Evolutionary conservation across 2,113 vertebrate species (phyloP), one percentile per base, ranked within the genome.

Genomic region (Tor tambroides): DNA sequence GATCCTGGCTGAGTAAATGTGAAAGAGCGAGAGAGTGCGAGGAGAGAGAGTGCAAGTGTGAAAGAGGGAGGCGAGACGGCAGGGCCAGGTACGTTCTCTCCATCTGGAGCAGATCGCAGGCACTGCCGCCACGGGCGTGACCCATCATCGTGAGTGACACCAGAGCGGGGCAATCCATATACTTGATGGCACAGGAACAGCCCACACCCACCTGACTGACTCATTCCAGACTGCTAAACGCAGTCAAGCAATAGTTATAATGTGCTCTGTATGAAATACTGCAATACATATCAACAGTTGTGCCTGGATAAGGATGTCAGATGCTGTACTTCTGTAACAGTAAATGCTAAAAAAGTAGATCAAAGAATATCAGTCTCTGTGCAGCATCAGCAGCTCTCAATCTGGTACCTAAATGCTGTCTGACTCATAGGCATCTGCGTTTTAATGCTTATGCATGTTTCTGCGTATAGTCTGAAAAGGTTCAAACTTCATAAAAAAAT

Each of bases 1-100:
- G 92, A 89, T 93, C 92, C 90, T 88, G 56, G 82, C 11, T 83
- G 91, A 90, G 81, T 15, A 78, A 17, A 90, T 51, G 84, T 15
- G 46, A 30, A 1, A 1, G 38, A 3, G 56, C 12, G 63, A 88
- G 77, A 30, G 49, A 76, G 80, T 79, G 11, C 85, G 85, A 2
- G 51, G 69, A 43, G 83, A 88, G 63, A 3, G 76, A n/a, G 54
- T 41, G 67, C 67, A 5, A 0, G 43, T 5, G 38, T 46, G 49
- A 87, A 35, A 23, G 35, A 61, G 82, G 74, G 12, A 89, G 83
- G 10, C 46, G 80, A 79, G 87, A 80, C 17, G 35, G 79, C 69
- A 51, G 85, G 51, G 54, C 61, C 86, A 81, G 87, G 89, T 85
- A 86, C 86, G 87, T 88, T 90, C 4, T 86, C 90, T 91, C 87